Percentiles rank a stretch among this genome's conserved stretches.
phyloP scores from a whole-genome alignment of 2,888 invertebrate species.

The Eupithecia subumbrata region DNA sequence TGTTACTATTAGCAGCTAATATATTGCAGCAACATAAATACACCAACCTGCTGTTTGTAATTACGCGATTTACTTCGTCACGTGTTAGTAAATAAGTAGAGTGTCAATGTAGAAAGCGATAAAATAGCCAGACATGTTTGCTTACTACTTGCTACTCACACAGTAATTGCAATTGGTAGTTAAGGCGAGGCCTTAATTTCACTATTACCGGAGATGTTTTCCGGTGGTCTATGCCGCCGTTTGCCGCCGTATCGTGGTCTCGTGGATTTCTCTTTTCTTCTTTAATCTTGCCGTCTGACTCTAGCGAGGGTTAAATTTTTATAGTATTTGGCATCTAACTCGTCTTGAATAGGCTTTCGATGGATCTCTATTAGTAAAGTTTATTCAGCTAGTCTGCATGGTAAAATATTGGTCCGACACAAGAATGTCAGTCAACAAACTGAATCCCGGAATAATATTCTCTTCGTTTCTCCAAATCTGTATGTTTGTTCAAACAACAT shows the following conservation, averaged over 20 bases:
- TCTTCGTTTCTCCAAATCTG: conserved; percentile 22
- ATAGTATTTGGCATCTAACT: neutral
- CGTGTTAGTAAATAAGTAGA: conserved; percentile 57
- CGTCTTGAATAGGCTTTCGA: neutral
- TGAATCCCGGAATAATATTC: conserved; percentile 18
- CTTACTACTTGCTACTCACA: conserved; percentile 50
- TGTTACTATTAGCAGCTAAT: neutral
- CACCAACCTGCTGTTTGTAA: neutral
- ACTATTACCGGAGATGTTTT: conserved; percentile 57
- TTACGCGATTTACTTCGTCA: conserved; percentile 43
- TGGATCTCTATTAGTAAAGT: neutral
- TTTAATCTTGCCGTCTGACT: neutral
- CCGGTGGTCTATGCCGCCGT: conserved; percentile 49
- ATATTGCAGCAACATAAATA: neutral
- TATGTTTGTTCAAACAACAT: conserved; percentile 30
- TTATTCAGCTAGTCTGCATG: conserved; percentile 1
- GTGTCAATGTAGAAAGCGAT: conserved; percentile 66
- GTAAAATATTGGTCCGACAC: neutral
- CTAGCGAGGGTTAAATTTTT: neutral
- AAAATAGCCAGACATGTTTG: conserved; percentile 59
- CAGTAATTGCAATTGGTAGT: conserved; percentile 63
- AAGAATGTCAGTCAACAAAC: neutral
- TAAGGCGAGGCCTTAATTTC: conserved; percentile 47
- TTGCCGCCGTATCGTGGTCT: conserved; percentile 33
- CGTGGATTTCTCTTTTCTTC: conserved; percentile 41